Evolutionary conservation across 2,888 invertebrate species (phyloP).

Genomic region (Ectemnius cavifrons): DNA sequence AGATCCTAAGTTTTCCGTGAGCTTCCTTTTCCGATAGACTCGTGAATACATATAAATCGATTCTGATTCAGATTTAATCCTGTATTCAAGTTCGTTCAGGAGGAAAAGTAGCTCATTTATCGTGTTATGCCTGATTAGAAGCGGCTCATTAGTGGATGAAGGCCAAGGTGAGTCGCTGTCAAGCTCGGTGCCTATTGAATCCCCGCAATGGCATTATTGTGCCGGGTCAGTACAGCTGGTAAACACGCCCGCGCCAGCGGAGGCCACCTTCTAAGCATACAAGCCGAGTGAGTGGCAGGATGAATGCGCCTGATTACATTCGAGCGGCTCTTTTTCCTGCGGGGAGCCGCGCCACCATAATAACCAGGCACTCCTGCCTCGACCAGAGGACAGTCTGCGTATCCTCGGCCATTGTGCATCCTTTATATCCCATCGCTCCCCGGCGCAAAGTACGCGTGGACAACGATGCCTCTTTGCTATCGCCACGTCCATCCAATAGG

Average conservation of each 20-base stretch:
- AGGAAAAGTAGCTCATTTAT: too few species aligned
- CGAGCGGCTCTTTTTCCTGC: slow-evolving; percentile 50
- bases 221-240: slow-evolving; percentile 58
- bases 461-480: neutral
- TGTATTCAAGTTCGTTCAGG: too few species aligned
- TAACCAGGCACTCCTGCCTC: slow-evolving; percentile 29
- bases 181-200: slow-evolving; percentile 38
- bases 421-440: slow-evolving; percentile 39
- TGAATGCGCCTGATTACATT: slow-evolving; percentile 63
- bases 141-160: too few species aligned
- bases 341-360: slow-evolving; percentile 42
- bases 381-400: slow-evolving; percentile 18
- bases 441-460: slow-evolving; percentile 31
- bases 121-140: too few species aligned
- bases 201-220: slow-evolving; percentile 48
- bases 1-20: too few species aligned
- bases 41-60: too few species aligned
- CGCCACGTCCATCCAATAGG: neutral
- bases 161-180: neutral
- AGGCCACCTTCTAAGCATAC: slow-evolving; percentile 47
- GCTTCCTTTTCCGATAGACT: too few species aligned
- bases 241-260: slow-evolving; percentile 44
- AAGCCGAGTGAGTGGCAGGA: slow-evolving; percentile 58
- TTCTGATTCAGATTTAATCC: too few species aligned
- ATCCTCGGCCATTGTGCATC: slow-evolving; percentile 44